Conservation (phyloP, 2,797 vertebrate species). For the Odontamblyopus rebecca region DNA sequence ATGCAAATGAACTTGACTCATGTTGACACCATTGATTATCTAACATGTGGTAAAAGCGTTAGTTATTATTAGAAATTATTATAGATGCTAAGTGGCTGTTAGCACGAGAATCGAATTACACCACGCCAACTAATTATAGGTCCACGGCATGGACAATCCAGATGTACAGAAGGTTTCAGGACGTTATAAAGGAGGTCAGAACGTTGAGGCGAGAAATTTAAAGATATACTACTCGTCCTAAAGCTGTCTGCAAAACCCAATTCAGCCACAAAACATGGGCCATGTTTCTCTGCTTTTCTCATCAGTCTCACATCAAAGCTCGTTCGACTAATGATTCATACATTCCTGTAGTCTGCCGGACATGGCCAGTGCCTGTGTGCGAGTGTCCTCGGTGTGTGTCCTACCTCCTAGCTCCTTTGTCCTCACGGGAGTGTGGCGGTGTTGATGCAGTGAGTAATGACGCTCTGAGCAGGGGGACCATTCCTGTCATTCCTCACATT, state of each 20-base stretch:
- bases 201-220: neutral
- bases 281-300: neutral
- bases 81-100: too few species aligned
- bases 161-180: too few species aligned
- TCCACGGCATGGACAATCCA: too few species aligned
- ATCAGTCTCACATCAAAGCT: constrained; percentile 8
- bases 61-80: too few species aligned
- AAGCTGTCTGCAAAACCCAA: neutral
- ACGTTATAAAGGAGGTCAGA: neutral
- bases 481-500: constrained; percentile 73
- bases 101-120: too few species aligned
- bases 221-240: neutral
- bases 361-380: constrained; percentile 2
- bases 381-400: neutral
- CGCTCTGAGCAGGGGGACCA: constrained; percentile 23
- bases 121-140: too few species aligned
- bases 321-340: constrained; percentile 2
- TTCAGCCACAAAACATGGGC: neutral
- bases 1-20: too few species aligned
- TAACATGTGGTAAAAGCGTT: too few species aligned
- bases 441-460: constrained; percentile 8
- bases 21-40: too few species aligned
- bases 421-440: neutral
- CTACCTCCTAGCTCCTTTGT: constrained; percentile 4
- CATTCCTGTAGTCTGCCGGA: neutral